Evolutionary conservation across 2,888 invertebrate genomes (phyloP).

Genomic region (Tetanocera ferruginea): DNA sequence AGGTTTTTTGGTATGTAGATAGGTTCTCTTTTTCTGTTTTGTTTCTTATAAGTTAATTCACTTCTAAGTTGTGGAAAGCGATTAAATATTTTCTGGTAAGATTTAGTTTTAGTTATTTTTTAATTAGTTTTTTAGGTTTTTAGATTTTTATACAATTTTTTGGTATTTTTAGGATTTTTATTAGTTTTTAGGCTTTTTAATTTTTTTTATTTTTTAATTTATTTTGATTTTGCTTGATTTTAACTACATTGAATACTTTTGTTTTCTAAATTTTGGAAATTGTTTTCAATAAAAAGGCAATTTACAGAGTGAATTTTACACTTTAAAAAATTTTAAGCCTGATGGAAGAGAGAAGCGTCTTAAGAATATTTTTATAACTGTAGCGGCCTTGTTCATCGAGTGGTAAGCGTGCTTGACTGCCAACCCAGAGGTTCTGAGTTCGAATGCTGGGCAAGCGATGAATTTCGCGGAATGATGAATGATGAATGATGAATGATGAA

Average conservation of each 20-base stretch:
- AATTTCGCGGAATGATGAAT: too few species aligned
- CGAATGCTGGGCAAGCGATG: too few species aligned
- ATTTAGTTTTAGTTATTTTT: neutral
- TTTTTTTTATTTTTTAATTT: neutral
- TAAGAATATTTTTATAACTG: too few species aligned
- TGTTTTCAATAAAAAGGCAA: neutral
- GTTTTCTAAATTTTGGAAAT: neutral
- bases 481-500: too few species aligned
- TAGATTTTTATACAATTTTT: slow-evolving; percentile 15
- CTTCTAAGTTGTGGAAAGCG: neutral
- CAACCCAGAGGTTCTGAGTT: too few species aligned
- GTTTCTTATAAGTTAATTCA: neutral
- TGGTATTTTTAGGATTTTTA: neutral
- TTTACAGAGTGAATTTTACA: too few species aligned
- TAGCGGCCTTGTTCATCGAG: too few species aligned
- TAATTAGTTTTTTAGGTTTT: neutral
- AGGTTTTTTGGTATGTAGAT: neutral
- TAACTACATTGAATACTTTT: neutral
- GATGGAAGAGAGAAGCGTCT: too few species aligned
- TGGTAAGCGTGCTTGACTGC: too few species aligned
- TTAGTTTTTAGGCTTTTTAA: neutral
- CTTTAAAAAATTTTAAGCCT: too few species aligned
- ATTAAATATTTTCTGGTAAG: neutral
- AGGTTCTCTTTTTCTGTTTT: slow-evolving; percentile 3
- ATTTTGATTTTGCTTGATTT: neutral